Percentiles rank a stretch among this genome's conserved stretches.
Evolutionary conservation across 2,888 invertebrate genomes (phyloP).

Genomic region (Protonemura montana): DNA sequence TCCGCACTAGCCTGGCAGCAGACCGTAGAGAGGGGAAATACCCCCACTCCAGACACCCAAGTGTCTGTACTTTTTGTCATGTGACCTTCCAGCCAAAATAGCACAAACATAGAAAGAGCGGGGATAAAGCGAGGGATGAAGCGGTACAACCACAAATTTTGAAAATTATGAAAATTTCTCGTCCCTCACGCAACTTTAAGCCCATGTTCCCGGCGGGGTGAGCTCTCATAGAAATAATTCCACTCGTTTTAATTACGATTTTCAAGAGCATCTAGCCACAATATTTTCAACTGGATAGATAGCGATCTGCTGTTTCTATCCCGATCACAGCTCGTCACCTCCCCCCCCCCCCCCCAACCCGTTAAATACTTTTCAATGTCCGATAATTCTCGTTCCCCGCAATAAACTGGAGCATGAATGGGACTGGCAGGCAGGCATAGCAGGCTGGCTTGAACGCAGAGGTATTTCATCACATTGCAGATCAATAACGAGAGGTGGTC

Average conservation of each 20-base stretch:
- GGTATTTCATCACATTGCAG: background rate
- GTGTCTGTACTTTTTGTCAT: constrained; percentile 43
- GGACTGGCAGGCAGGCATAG: background rate
- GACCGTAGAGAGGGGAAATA: constrained; percentile 29
- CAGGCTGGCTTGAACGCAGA: background rate
- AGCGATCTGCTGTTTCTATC: background rate
- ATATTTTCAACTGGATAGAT: background rate
- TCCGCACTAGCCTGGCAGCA: constrained; percentile 17
- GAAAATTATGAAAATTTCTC: background rate
- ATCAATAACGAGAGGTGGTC: constrained; percentile 12
- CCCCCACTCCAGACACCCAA: constrained; percentile 3
- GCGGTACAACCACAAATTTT: background rate
- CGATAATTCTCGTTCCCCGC: background rate
- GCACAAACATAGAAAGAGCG: constrained; percentile 60
- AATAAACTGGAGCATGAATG: background rate
- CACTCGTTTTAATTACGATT: background rate
- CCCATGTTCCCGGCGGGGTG: background rate
- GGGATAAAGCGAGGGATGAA: background rate
- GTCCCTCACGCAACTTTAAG: background rate
- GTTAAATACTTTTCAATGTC: background rate
- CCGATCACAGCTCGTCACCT: background rate
- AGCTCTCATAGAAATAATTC: background rate
- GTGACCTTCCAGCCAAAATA: constrained; percentile 87
- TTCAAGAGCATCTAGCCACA: background rate
- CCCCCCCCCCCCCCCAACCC: background rate